Evolutionary conservation across 2,113 vertebrate species (phyloP).

Genomic region (Mormyrus iriodes): DNA sequence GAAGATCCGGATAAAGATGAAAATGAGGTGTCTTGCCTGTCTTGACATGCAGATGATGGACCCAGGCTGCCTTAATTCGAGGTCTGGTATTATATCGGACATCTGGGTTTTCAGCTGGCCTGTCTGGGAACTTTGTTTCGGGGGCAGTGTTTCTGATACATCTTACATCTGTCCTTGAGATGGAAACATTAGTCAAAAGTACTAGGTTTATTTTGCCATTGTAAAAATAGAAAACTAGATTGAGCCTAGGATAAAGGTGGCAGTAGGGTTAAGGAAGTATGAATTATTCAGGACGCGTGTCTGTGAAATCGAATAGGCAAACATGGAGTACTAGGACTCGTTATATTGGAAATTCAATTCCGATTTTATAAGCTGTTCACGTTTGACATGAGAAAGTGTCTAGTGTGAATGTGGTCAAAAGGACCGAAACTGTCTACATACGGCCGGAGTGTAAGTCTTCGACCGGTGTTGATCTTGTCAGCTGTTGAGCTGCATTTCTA

Average conservation of each 20-base stretch:
- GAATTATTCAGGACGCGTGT: not conserved
- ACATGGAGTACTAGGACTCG: not conserved
- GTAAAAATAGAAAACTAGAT: not conserved
- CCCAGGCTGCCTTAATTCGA: not conserved
- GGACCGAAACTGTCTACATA: not conserved
- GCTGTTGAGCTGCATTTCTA: not conserved
- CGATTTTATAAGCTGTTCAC: not conserved
- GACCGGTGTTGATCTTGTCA: not conserved
- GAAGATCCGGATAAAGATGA: not conserved
- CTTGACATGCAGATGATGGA: not conserved
- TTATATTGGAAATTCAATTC: not conserved
- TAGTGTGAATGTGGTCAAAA: not conserved
- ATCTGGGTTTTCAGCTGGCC: not conserved
- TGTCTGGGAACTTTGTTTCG: not conserved
- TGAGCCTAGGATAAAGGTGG: not conserved
- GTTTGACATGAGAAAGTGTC: not conserved
- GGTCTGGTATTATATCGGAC: not conserved
- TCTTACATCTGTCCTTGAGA: not conserved
- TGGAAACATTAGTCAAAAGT: not conserved
- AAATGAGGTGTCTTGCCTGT: not conserved
- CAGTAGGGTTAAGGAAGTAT: not conserved
- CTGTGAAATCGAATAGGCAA: not conserved
- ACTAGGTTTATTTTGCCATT: not conserved
- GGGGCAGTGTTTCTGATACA: not conserved
- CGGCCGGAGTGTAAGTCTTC: not conserved